Evolutionary conservation across 2,113 vertebrate genomes (phyloP), one percentile per base, ranked within the genome.

Genomic region (Orycteropus afer): DNA sequence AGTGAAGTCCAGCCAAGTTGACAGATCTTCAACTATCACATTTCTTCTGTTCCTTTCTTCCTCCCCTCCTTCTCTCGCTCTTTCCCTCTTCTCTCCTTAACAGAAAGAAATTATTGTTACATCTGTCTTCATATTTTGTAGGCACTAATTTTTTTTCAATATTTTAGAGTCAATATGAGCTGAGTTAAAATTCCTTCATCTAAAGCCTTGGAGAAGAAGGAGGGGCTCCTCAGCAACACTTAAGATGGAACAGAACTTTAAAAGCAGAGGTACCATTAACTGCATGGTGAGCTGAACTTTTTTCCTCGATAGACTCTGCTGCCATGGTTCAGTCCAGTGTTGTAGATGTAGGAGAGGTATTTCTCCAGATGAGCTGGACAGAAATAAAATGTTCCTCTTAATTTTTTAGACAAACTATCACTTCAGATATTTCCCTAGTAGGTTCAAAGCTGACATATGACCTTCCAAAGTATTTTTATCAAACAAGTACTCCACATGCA

Each of bases 31-130:
- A n/a, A n/a, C n/a, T n/a, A n/a, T n/a, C n/a, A n/a, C n/a, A n/a
- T n/a, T 42, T 27, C 27, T 12, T 65, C 5, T 57, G 4, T 32
- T 8, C 42, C 8, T 29, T 42, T 12, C 8, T 40, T 34, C 61
- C 29, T 18, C 32, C 18, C 22, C 22, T 22, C 29, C 20, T 32
- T 20, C 9, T 22, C 25, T 27, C 42, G 42, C 65, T 27, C 34
- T 27, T 23, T 23, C 8, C 40, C 4, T 18, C 15, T 61, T 91
- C 42, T 80, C 27, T n/a, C 37, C 6, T 84, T 86, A 94, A 25
- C 22, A 90, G 59, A 93, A 98, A 93, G 0, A 7, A 90, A 96
- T 76, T 76, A 88, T 91, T 98, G 93, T 81, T 81, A 59, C 89
- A 87, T 82, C 27, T 87, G 29, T 90, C 82, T 67, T 71, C 20